phyloP scores from a whole-genome alignment of 1,140 invertebrate species.

The Kradibia gibbosae region DNA sequence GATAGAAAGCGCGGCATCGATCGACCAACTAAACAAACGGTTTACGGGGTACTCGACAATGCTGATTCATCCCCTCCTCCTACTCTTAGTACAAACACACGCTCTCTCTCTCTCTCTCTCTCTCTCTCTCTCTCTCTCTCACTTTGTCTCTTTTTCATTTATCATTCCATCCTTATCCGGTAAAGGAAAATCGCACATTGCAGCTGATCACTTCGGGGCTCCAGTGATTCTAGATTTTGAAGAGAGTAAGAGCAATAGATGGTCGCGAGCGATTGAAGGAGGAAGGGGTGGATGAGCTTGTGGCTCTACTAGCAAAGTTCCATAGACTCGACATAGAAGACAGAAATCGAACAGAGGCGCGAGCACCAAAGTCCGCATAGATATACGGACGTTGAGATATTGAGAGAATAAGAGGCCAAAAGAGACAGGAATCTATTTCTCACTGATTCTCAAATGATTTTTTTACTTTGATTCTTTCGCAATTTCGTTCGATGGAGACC shows the following conservation, averaged over 20 bases:
- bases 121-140: constrained; percentile 11
- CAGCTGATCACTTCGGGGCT: constrained; percentile 35
- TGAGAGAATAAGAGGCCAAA: background rate
- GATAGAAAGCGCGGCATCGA: constrained; percentile 42
- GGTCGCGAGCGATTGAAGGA: too few species aligned
- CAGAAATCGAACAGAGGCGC: constrained; percentile 42
- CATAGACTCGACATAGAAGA: constrained; percentile 39
- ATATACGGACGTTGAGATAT: background rate
- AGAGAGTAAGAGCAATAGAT: background rate
- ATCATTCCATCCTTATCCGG: background rate
- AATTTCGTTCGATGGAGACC: background rate
- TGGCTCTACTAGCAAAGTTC: background rate
- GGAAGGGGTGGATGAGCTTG: constrained; percentile 15
- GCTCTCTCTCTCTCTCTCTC: constrained; percentile 16
- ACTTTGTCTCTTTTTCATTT: background rate
- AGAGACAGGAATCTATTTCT: constrained; percentile 19
- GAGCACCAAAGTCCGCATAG: background rate
- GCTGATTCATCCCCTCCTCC: background rate
- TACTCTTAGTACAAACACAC: background rate
- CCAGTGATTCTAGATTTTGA: background rate
- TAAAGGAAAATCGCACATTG: constrained; percentile 19
- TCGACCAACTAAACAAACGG: constrained; percentile 49
- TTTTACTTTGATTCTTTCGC: constrained; percentile 38
- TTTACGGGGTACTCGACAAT: constrained; percentile 20
- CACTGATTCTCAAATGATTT: constrained; percentile 43